Evolutionary conservation across 2,888 invertebrate genomes (phyloP).

Genomic region (Xylota sylvarum): DNA sequence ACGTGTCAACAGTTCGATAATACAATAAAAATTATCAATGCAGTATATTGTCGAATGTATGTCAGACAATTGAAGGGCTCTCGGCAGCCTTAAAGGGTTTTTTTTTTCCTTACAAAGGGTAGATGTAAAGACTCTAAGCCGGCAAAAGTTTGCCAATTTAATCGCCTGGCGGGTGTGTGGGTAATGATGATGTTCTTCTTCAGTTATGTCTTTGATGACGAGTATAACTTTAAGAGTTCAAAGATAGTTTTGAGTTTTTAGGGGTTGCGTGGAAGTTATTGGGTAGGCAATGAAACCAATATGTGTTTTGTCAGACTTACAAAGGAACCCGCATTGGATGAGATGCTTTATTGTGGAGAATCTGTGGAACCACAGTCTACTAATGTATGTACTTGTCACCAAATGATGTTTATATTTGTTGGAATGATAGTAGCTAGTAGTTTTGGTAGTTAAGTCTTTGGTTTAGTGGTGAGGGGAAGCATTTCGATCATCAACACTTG

Average conservation of each 20-base stretch:
- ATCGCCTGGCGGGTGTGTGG: background rate
- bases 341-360: background rate
- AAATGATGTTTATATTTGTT: too few relatives aligned
- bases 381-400: too few relatives aligned
- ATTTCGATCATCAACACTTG: too few relatives aligned
- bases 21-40: conserved; percentile 52
- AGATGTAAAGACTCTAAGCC: conserved; percentile 10
- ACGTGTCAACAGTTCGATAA: conserved; percentile 62
- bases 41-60: conserved; percentile 42
- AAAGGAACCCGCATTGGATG: background rate
- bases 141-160: conserved; percentile 13
- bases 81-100: conserved; percentile 30
- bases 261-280: background rate
- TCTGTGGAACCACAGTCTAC: background rate
- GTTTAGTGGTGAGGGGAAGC: too few relatives aligned
- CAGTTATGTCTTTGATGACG: conserved; percentile 15
- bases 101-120: conserved; percentile 10
- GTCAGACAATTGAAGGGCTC: conserved; percentile 56
- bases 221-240: conserved; percentile 2
- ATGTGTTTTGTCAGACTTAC: background rate
- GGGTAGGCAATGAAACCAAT: background rate
- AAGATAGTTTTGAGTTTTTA: background rate
- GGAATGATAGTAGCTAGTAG: too few relatives aligned
- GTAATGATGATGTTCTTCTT: background rate
- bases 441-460: too few relatives aligned